These are phyloP conservation scores for Graptemys geographica DNA, from an alignment of 2,797 vertebrate genomes.

Conservation along the genomic window DNA sequence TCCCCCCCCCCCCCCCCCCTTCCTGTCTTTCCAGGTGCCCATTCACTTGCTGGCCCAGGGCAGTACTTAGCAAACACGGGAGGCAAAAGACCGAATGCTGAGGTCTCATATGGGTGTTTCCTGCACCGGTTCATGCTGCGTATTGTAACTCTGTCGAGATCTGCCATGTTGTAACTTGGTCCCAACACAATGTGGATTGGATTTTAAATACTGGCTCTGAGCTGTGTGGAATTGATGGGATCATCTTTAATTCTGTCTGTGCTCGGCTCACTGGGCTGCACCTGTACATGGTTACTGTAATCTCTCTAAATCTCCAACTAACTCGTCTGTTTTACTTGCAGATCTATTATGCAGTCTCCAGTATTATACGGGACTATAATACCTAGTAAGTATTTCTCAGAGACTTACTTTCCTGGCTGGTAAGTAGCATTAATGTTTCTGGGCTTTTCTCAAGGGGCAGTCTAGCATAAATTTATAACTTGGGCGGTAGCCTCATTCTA, in stretches of 20 bases:
- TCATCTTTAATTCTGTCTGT: not conserved
- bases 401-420: not conserved
- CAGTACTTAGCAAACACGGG: not conserved
- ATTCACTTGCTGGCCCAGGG: not conserved
- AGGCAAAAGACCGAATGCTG: not conserved
- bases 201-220: not conserved
- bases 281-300: no score
- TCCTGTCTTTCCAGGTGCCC: not conserved
- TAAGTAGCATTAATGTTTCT: not conserved
- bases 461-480: not conserved
- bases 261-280: not conserved
- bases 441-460: not conserved
- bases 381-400: slow-evolving; percentile 72
- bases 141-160: not conserved
- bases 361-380: slow-evolving; percentile 59
- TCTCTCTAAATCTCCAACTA: not conserved
- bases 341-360: slow-evolving; percentile 78
- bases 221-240: not conserved
- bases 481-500: not conserved
- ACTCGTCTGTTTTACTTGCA: slow-evolving; percentile 69
- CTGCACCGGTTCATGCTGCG: not conserved
- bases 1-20: not conserved
- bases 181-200: not conserved
- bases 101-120: not conserved
- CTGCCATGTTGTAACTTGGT: not conserved